Evolutionary conservation across 2,797 vertebrate genomes (phyloP).

Genomic region (Danio jaintianensis): DNA sequence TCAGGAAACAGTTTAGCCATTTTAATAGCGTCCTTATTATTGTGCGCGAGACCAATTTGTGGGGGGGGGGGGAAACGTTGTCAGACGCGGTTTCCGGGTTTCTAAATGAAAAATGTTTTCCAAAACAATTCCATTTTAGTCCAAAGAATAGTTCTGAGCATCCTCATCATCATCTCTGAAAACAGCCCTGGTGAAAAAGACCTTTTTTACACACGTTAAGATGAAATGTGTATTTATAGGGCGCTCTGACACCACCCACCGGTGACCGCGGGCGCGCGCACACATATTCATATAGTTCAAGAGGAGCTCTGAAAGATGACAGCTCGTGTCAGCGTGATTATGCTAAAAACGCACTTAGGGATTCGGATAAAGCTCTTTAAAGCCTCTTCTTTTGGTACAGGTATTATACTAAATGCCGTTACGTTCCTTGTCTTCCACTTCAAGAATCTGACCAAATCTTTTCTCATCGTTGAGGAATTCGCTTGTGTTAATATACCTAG

Average conservation of each 20-base stretch:
- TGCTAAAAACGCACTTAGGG: not conserved
- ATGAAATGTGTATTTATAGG: conserved; percentile 15
- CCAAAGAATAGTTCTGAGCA: not conserved
- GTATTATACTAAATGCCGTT: not conserved
- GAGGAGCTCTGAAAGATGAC: not conserved
- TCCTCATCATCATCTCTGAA: not conserved
- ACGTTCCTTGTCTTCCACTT: not conserved
- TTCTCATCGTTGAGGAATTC: conserved; percentile 7
- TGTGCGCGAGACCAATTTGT: not conserved
- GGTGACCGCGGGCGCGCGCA: not conserved
- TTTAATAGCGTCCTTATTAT: not conserved
- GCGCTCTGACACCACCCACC: conserved; percentile 27
- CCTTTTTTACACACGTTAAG: not conserved
- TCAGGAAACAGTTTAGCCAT: conserved; percentile 28
- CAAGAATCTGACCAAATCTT: not conserved
- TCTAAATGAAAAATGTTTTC: not conserved
- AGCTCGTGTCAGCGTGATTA: not conserved
- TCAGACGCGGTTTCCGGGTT: not conserved
- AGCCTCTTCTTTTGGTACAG: not conserved
- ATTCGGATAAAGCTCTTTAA: not conserved
- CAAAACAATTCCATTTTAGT: conserved; percentile 1
- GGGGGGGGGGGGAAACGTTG: not conserved
- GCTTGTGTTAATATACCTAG: conserved; percentile 6
- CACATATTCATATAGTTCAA: no score
- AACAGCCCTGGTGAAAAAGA: not conserved